Evolutionary conservation across 2,888 invertebrate genomes (phyloP), one percentile per base, ranked within the genome.

Genomic region (Spicauda simplicius): DNA sequence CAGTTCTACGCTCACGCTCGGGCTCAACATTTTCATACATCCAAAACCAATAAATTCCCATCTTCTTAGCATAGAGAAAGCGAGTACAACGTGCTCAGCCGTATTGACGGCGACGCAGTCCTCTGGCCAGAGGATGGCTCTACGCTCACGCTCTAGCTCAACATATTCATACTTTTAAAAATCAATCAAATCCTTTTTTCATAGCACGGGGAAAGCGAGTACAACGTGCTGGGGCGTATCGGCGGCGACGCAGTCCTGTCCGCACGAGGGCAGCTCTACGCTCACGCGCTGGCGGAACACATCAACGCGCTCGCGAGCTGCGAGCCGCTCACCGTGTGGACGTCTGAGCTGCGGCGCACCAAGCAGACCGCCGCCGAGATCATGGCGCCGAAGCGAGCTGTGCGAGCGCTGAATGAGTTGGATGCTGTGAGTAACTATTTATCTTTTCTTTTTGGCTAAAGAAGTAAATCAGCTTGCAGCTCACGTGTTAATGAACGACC

Each of bases 121-220:
- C n/a, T n/a, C n/a, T n/a, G n/a, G n/a, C n/a, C n/a, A n/a, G n/a
- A n/a, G n/a, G n/a, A n/a, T n/a, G n/a, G n/a, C n/a, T n/a, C n/a
- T n/a, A n/a, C n/a, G n/a, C n/a, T n/a, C n/a, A n/a, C n/a, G n/a
- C n/a, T n/a, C n/a, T n/a, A n/a, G n/a, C n/a, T n/a, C n/a, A n/a
- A n/a, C n/a, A n/a, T n/a, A n/a, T n/a, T n/a, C n/a, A n/a, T n/a
- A n/a, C n/a, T n/a, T n/a, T n/a, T n/a, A n/a, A n/a, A n/a, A n/a
- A n/a, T n/a, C 25, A 25, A 25, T 25, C 25, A 25, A 25, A 25
- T 25, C 5, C 5, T 25, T 5, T 5, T 25, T 25, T 37, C 45
- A 5, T 85, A 97, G 97, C 98, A 99, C 85, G 98, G 98, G 2
- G 98, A 99, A 86, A 98, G 97, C 82, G 97, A 97, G 80, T 97